Evolutionary conservation across 2,797 vertebrate species (phyloP), one percentile per base, ranked within the genome.

Genomic region (Diplodus puntazzo): DNA sequence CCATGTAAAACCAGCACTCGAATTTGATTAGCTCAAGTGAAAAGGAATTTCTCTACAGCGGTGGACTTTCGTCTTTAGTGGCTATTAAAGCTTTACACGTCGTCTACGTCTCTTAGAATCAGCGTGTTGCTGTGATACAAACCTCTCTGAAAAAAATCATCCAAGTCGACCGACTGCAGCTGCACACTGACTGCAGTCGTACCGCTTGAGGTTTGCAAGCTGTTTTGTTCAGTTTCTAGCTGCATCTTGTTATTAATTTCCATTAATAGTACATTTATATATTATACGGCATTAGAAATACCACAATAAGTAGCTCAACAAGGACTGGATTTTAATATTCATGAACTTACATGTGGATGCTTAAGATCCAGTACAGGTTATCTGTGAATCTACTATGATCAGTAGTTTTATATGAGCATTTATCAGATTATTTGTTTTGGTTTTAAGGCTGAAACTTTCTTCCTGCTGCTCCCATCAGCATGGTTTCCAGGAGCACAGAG

Each of bases 1-100:
- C 16, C 52, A 23, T 25, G 25, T 42, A 30, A 71, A 68, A 77
- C 21, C 50, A 81, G 67, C 17, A 65, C 34, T 76, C 58, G 27
- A 74, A 69, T 74, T 34, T 72, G 46, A 87, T 73, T 63, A 65
- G 7, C 11, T 70, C 12, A 73, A 63, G 23, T 50, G 6, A 72
- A 72, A 72, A 73, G 39, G 25, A 57, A 46, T 69, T 72, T n/a
- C 50, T 71, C n/a, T 27, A 5, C 48, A 71, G 25, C 12, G 13
- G 17, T 48, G 52, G 39, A 42, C 62, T 60, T 72, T 60, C 8
- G n/a, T 43, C 64, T 67, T 71, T 49, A 16, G 16, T 52, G 21
- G 48, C 54, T 54, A 4, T 75, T 46, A 71, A 50, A 50, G 43
- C 20, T 66, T 69, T 25, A 34, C n/a, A 54, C 16, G 58, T 39